These are phyloP conservation scores for Magallana gigas DNA, from an alignment of 1,140 invertebrate genomes.

Conservation along the genomic window DNA sequence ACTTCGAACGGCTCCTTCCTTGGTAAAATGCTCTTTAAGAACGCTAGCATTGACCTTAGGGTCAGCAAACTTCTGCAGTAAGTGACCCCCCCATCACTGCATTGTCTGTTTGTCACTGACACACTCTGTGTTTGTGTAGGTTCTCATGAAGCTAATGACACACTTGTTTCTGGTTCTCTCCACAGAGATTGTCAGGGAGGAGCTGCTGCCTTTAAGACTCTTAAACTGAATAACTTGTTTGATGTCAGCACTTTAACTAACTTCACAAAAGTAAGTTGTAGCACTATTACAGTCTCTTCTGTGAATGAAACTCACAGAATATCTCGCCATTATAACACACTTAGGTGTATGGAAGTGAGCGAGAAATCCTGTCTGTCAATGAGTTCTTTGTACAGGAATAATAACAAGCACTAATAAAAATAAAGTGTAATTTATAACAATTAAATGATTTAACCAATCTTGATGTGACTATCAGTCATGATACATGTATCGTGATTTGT, in stretches of 20 bases:
- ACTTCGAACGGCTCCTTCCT: background rate
- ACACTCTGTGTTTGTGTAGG: background rate
- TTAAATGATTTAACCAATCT: too few relatives aligned
- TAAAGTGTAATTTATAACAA: too few relatives aligned
- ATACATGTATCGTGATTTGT: too few relatives aligned
- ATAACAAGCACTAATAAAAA: too few relatives aligned
- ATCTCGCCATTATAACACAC: too few relatives aligned
- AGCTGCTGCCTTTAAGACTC: conserved; percentile 55
- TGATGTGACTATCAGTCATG: too few relatives aligned
- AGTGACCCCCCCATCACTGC: background rate
- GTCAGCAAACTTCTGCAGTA: conserved; percentile 1
- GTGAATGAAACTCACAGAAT: too few relatives aligned
- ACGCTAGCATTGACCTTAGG: background rate
- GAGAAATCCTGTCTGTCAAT: too few relatives aligned
- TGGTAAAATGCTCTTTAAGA: conserved; percentile 36
- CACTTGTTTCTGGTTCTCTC: background rate
- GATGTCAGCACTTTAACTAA: conserved; percentile 45
- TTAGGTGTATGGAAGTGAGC: too few relatives aligned
- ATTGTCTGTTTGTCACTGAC: background rate
- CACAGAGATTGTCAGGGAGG: conserved; percentile 62
- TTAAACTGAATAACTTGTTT: conserved; percentile 56
- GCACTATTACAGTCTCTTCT: too few relatives aligned
- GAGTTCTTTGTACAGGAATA: too few relatives aligned
- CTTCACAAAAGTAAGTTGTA: conserved; percentile 32
- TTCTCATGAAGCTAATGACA: background rate